These are phyloP conservation scores for Rutpela maculata DNA, from an alignment of 2,888 invertebrate species.

Conservation along the genomic window DNA sequence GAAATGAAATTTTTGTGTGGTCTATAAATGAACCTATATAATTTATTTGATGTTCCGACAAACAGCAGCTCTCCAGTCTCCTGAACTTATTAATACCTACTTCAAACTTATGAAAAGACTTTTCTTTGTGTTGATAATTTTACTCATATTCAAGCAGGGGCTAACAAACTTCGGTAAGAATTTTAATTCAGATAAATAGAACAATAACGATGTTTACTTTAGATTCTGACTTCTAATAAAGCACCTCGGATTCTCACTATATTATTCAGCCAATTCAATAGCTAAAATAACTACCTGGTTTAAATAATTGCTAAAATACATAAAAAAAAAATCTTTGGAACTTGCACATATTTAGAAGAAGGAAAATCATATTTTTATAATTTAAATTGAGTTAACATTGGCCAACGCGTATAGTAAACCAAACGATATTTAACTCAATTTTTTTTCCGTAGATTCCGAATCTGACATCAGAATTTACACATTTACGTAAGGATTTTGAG, in stretches of 20 bases:
- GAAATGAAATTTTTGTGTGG: no score
- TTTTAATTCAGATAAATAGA: slow-evolving; percentile 1
- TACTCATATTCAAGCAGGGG: not conserved
- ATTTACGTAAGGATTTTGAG: no score
- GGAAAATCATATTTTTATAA: not conserved
- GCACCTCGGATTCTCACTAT: not conserved
- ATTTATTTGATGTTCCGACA: no score
- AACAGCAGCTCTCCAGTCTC: no score
- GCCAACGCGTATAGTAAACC: no score
- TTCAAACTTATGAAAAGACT: no score
- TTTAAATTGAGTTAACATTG: no score
- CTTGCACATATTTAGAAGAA: not conserved
- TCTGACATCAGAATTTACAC: no score
- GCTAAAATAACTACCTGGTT: not conserved
- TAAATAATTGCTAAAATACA: not conserved
- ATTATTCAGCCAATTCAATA: not conserved
- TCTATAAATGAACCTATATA: no score
- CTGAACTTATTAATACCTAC: no score
- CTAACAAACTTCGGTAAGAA: not conserved
- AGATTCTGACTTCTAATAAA: slow-evolving; percentile 2
- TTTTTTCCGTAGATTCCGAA: no score
- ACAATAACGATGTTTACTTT: not conserved
- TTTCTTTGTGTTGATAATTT: not conserved
- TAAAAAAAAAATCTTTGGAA: not conserved
- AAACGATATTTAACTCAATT: no score